Percentiles rank a stretch among this genome's conserved stretches.
Conservation (phyloP, 2,113 vertebrate genomes). For the Apistogramma diplotaenia region DNA sequence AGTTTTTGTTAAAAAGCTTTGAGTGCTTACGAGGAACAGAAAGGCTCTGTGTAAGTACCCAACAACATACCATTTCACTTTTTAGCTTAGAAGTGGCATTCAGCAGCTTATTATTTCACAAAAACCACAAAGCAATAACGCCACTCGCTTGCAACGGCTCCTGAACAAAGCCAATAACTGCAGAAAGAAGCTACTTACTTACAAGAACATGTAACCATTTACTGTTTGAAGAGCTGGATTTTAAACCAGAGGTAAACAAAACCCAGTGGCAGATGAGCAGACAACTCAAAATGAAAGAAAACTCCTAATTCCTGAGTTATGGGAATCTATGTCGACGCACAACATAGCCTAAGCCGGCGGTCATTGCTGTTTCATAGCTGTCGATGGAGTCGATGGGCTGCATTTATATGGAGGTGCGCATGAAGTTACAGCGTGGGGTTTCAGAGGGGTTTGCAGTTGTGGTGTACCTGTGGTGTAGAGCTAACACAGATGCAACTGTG, state of each 20-base stretch:
- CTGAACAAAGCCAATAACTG: constrained; percentile 23
- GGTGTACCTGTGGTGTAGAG: not conserved
- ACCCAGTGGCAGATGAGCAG: not conserved
- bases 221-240: not conserved
- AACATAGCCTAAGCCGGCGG: too few species aligned
- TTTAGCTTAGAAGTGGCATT: not conserved
- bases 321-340: not conserved
- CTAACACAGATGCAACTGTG: not conserved
- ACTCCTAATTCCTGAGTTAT: not conserved
- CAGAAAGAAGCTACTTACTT: constrained; percentile 21
- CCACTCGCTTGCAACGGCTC: not conserved
- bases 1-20: too few species aligned
- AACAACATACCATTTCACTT: not conserved
- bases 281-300: not conserved
- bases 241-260: constrained; percentile 20
- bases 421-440: not conserved
- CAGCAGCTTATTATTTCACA: not conserved
- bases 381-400: not conserved
- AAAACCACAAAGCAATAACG: constrained; percentile 2
- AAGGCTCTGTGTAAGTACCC: not conserved
- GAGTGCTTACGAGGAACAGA: not conserved
- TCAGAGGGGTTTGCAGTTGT: not conserved
- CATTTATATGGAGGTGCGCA: not conserved
- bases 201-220: constrained; percentile 30
- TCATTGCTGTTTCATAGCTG: too few species aligned